Evolutionary conservation across 2,113 vertebrate genomes (phyloP).

Genomic region (Nansenia antarctica): DNA sequence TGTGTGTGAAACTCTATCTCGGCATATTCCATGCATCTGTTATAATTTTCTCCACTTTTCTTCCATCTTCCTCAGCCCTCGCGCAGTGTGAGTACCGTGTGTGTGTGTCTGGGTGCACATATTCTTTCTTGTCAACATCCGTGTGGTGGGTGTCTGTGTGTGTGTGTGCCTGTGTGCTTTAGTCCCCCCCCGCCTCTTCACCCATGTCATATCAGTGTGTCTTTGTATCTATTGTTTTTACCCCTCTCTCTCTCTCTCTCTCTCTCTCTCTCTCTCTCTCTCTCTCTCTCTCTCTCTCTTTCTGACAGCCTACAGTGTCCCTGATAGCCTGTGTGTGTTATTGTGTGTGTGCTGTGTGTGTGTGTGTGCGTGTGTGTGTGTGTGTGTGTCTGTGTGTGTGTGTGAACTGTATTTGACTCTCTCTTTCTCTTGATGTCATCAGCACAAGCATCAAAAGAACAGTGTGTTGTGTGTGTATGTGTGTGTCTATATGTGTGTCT

Average conservation of each 20-base stretch:
- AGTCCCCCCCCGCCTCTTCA: no score
- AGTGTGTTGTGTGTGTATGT: background rate
- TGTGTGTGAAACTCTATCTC: background rate
- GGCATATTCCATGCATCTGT: background rate
- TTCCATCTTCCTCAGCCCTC: slow-evolving; percentile 1
- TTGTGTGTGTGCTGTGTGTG: slow-evolving; percentile 7
- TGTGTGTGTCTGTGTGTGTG: slow-evolving; percentile 43
- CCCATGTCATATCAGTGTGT: background rate
- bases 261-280: no score
- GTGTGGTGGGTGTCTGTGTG: slow-evolving; percentile 18
- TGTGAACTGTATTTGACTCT: background rate
- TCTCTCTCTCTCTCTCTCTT: no score
- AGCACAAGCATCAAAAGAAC: background rate
- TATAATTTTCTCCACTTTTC: background rate
- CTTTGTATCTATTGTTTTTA: background rate
- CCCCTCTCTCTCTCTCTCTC: no score
- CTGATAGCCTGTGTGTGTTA: background rate
- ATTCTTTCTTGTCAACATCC: background rate
- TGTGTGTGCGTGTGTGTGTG: slow-evolving; percentile 29
- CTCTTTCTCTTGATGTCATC: background rate
- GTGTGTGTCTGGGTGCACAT: background rate
- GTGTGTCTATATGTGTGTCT: background rate
- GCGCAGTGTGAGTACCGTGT: background rate
- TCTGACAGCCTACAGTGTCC: no score
- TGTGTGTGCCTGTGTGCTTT: background rate